phyloP scores from a whole-genome alignment of 1,140 invertebrate species.

The Xylocopa sonorina region DNA sequence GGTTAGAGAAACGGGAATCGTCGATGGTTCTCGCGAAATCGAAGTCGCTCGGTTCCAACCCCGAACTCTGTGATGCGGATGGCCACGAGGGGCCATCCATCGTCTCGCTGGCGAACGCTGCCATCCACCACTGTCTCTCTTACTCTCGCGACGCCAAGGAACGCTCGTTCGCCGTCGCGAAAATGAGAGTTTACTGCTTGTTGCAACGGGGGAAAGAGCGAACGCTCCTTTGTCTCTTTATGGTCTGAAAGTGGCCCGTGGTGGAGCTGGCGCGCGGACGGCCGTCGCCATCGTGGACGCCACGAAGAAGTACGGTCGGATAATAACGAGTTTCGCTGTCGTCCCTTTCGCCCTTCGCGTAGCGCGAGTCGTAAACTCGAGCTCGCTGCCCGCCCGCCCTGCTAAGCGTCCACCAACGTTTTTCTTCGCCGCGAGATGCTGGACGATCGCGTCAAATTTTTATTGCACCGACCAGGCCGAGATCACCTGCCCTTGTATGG shows the following conservation, averaged over 20 bases:
- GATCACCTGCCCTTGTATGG: conserved; percentile 67
- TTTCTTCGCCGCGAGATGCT: conserved; percentile 57
- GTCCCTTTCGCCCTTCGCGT: conserved; percentile 72
- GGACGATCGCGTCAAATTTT: conserved; percentile 77
- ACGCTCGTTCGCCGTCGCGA: conserved; percentile 70
- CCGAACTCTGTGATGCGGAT: too few species aligned
- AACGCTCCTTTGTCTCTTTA: conserved; percentile 81
- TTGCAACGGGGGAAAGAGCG: conserved; percentile 57
- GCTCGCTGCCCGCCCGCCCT: conserved; percentile 26
- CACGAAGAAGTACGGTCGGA: conserved; percentile 77
- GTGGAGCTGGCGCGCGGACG: conserved; percentile 57
- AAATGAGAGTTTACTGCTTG: conserved; percentile 79
- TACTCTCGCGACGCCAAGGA: neutral
- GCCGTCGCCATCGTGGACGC: conserved; percentile 57
- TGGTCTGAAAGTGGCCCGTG: conserved; percentile 78
- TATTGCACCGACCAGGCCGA: conserved; percentile 72
- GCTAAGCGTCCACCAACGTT: conserved; percentile 51
- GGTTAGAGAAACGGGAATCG: conserved; percentile 4
- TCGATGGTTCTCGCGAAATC: neutral
- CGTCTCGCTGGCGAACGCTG: neutral
- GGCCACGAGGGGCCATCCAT: neutral
- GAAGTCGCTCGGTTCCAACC: neutral
- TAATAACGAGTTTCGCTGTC: conserved; percentile 81
- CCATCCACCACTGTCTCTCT: neutral
- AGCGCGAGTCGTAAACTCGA: conserved; percentile 75